Evolutionary conservation across 2,113 vertebrate genomes (phyloP), one percentile per base, ranked within the genome.

Genomic region (Dipodomys merriami): DNA sequence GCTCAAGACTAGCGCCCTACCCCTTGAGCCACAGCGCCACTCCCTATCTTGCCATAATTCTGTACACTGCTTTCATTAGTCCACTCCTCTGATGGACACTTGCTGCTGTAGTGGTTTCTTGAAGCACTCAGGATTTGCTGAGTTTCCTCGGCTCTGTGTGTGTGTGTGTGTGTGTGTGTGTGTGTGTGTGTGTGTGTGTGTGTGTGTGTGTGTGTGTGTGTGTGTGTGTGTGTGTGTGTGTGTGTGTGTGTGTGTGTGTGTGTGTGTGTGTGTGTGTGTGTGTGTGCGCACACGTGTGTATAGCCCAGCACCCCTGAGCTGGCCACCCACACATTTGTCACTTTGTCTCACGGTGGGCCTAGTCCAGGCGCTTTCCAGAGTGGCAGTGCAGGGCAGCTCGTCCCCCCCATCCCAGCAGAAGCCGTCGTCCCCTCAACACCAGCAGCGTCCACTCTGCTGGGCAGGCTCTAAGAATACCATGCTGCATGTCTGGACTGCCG

Each of bases 381-480:
- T 8, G 53, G 27, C 6, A 1, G 64, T n/a, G 39, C 4, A 19
- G 7, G 22, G 12, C 2, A 0, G 23, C 9, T 1, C 3, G 9
- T 9, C 60, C 39, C 16, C 5, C 22, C 60, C 5, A 20, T 46
- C 86, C 30, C 2, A 0, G 10, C 53, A 15, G 25, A 49, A 25
- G 3, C 3, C 30, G 25, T 2, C 1, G 30, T 13, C 53, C 13
- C 49, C n/a, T 5, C 18, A 3, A 16, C 5, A 7, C 30, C 15
- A 33, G 16, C 4, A 0, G 22, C 0, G 1, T 1, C 12, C 16
- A 25, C 29, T 27, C 72, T 8, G 13, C n/a, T 0, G 1, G 53
- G 53, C 53, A 57, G 53, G 53, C 15, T 57, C 53, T 57, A 16
- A 57, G 53, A 57, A 57, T 13, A 18, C 53, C 15, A 57, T 57